These are phyloP conservation scores for Sipha maydis DNA, from an alignment of 2,888 invertebrate species.

Conservation along the genomic window DNA sequence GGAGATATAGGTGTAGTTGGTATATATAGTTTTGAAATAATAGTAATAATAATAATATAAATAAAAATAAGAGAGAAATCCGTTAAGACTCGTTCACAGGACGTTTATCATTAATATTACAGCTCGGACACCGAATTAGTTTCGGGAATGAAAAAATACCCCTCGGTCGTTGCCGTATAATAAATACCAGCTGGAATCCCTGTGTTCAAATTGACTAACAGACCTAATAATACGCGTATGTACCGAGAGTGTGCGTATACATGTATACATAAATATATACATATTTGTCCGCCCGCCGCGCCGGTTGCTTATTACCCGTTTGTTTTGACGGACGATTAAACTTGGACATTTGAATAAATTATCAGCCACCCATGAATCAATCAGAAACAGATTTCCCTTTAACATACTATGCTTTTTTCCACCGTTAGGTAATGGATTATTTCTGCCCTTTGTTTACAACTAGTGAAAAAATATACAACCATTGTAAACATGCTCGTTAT, in stretches of 20 bases:
- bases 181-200: conserved; percentile 40
- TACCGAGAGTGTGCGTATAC: not conserved
- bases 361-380: conserved; percentile 29
- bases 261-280: too few species aligned
- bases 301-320: conserved; percentile 8
- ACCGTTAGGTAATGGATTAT: not conserved
- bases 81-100: conserved; percentile 47
- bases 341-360: conserved; percentile 55
- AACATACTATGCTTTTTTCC: not conserved
- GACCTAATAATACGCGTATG: conserved; percentile 26
- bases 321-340: conserved; percentile 60
- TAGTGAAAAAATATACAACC: not conserved
- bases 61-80: conserved; percentile 50
- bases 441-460: not conserved
- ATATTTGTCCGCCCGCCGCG: not conserved
- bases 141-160: conserved; percentile 24
- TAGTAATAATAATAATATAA: conserved; percentile 24
- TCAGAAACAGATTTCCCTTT: conserved; percentile 36
- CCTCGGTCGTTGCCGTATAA: conserved; percentile 4
- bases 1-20: not conserved
- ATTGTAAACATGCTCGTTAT: not conserved
- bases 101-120: conserved; percentile 54
- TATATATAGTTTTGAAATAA: not conserved
- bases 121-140: conserved; percentile 28
- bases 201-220: conserved; percentile 31